These are phyloP conservation scores for Pemphredon lugubris DNA, from an alignment of 2,888 invertebrate species.

Conservation along the genomic window DNA sequence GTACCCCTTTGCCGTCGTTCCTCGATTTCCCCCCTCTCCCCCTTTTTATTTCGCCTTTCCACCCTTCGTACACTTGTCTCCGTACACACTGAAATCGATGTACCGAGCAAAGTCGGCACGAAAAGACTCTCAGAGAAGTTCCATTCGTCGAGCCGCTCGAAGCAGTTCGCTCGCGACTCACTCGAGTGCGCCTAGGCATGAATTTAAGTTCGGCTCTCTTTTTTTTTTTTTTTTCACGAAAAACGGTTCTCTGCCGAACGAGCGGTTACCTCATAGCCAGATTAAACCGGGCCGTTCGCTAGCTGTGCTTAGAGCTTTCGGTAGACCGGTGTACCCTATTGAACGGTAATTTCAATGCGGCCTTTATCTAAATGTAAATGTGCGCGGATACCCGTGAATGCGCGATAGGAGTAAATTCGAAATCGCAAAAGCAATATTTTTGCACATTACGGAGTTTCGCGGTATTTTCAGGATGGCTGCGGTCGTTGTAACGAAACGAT, in stretches of 20 bases:
- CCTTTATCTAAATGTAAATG: constrained; percentile 1
- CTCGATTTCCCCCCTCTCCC: neutral
- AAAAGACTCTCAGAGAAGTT: constrained; percentile 47
- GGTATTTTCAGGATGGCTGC: no score
- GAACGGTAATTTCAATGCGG: neutral
- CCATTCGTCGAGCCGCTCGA: constrained; percentile 43
- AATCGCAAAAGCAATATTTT: no score
- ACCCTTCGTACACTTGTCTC: constrained; percentile 8
- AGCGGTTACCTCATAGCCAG: constrained; percentile 48
- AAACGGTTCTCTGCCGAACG: constrained; percentile 29
- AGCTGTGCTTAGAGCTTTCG: constrained; percentile 37
- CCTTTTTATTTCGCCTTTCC: constrained; percentile 1
- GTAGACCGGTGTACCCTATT: constrained; percentile 37
- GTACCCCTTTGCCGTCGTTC: constrained; percentile 6
- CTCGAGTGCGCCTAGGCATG: constrained; percentile 49
- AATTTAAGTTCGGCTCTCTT: constrained; percentile 65
- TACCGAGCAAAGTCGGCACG: constrained; percentile 27
- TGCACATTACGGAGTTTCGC: no score
- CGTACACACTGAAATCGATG: constrained; percentile 32
- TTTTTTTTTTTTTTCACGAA: constrained; percentile 48
- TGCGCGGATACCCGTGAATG: no score
- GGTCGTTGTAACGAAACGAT: no score
- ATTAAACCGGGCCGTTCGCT: constrained; percentile 34
- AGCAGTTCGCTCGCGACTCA: constrained; percentile 33
- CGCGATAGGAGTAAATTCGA: no score